Conservation (phyloP, 2,113 vertebrate species). For the Ceyx melanurus region DNA sequence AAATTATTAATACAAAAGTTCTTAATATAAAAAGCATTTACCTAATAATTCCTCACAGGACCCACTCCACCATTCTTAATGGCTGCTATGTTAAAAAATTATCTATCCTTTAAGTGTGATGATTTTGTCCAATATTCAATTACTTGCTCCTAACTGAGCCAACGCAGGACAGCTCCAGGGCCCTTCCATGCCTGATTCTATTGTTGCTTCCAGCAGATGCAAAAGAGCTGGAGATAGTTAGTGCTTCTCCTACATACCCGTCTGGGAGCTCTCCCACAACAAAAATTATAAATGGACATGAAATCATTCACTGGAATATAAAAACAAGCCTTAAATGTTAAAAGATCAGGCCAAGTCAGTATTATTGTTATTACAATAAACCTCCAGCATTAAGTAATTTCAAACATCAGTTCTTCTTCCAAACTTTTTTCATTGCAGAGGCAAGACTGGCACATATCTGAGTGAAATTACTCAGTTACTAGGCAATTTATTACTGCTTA, state of each 20-base stretch:
- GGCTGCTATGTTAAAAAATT: background rate
- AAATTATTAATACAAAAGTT: background rate
- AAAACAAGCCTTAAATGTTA: slow-evolving; percentile 34
- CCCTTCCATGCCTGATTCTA: background rate
- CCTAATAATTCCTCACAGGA: background rate
- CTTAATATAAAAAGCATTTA: background rate
- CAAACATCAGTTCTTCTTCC: slow-evolving; percentile 54
- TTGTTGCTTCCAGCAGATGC: background rate
- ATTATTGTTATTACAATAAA: slow-evolving; percentile 55
- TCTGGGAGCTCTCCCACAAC: slow-evolving; percentile 35
- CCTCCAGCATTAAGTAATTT: slow-evolving; percentile 59
- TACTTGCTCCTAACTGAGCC: background rate
- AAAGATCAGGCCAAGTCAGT: slow-evolving; percentile 49
- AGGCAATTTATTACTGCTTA: slow-evolving; percentile 59
- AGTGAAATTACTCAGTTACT: slow-evolving; percentile 50
- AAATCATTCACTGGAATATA: slow-evolving; percentile 51
- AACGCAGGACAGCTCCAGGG: background rate
- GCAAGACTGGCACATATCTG: slow-evolving; percentile 46
- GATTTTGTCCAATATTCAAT: background rate
- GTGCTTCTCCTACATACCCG: slow-evolving; percentile 9
- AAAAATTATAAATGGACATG: slow-evolving; percentile 48
- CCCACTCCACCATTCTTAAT: background rate
- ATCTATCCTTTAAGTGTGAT: background rate
- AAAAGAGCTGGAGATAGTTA: slow-evolving; percentile 32
- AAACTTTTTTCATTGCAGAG: slow-evolving; percentile 19